phyloP scores from a whole-genome alignment of 2,888 invertebrate species.

The Pristionchus japonicus region DNA sequence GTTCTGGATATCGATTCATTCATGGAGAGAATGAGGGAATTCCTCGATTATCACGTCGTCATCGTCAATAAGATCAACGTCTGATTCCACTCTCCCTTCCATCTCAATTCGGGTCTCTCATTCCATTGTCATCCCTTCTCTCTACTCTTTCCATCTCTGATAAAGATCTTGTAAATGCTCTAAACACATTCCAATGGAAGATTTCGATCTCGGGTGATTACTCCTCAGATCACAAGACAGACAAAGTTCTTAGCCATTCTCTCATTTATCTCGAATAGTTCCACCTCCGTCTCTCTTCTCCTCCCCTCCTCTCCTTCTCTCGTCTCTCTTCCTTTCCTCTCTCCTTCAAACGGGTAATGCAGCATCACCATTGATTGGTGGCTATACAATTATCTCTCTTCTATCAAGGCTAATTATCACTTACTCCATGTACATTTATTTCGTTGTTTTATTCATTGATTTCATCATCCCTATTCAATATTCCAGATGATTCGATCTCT shows the following conservation, averaged over 20 bases:
- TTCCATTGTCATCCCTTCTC: constrained; percentile 40
- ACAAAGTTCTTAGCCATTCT: neutral
- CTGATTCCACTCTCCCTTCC: constrained; percentile 33
- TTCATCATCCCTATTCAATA: neutral
- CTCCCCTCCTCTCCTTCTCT: neutral
- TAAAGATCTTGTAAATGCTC: neutral
- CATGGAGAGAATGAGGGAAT: constrained; percentile 63
- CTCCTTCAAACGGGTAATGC: constrained; percentile 40
- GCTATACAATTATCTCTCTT: constrained; percentile 4
- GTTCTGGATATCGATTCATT: constrained; percentile 60
- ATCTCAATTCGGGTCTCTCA: neutral
- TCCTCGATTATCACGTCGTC: constrained; percentile 64
- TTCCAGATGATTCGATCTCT: constrained; percentile 17
- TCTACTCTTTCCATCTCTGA: constrained; percentile 16
- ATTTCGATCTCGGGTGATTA: neutral
- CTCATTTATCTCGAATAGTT: neutral
- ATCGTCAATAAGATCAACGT: constrained; percentile 65
- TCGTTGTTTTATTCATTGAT: neutral
- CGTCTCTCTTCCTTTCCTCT: constrained; percentile 6
- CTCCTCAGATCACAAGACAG: neutral
- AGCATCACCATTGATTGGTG: constrained; percentile 23
- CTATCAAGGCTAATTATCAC: constrained; percentile 13
- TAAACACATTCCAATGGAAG: neutral
- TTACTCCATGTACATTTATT: neutral
- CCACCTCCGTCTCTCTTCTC: constrained; percentile 16